A percentile compares a stretch with the other conserved stretches of the same genome.
Conservation (phyloP, 2,888 invertebrate species). For the Tricholauxania praeusta region DNA sequence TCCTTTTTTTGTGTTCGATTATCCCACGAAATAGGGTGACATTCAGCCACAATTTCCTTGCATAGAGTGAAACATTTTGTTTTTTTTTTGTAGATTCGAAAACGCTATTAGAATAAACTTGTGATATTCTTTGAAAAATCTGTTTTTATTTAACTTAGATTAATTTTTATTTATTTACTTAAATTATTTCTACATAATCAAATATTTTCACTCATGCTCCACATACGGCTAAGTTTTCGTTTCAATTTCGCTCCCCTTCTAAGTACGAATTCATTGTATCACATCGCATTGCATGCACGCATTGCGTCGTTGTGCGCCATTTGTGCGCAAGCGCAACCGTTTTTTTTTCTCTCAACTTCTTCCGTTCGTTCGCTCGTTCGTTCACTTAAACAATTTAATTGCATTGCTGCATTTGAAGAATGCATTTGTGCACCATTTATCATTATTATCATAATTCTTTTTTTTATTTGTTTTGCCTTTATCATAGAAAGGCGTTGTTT, state of each 20-base stretch:
- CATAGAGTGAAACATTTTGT: too few relatives aligned
- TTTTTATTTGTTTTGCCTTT: neutral
- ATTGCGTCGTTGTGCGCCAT: neutral
- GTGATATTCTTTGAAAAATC: too few relatives aligned
- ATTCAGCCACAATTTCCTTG: too few relatives aligned
- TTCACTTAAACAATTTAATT: slow-evolving; percentile 1
- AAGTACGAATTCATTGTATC: too few relatives aligned
- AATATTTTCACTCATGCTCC: slow-evolving; percentile 28
- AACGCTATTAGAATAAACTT: too few relatives aligned
- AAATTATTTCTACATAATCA: neutral
- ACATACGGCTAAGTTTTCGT: slow-evolving; percentile 1
- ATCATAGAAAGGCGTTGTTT: slow-evolving; percentile 6
- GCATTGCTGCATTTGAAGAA: neutral
- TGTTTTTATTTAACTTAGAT: too few relatives aligned
- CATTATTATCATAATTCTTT: neutral
- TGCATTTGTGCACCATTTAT: neutral
- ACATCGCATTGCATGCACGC: neutral
- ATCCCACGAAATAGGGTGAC: too few relatives aligned
- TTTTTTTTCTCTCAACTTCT: neutral
- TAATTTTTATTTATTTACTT: too few relatives aligned
- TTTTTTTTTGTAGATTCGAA: too few relatives aligned
- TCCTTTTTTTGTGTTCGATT: too few relatives aligned
- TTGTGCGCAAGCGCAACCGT: slow-evolving; percentile 22
- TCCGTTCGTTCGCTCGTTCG: too few relatives aligned
- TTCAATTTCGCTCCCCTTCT: neutral